Percentiles rank a stretch among this genome's conserved stretches.
phyloP scores from a whole-genome alignment of 2,797 vertebrate species.

The Lates japonicus region DNA sequence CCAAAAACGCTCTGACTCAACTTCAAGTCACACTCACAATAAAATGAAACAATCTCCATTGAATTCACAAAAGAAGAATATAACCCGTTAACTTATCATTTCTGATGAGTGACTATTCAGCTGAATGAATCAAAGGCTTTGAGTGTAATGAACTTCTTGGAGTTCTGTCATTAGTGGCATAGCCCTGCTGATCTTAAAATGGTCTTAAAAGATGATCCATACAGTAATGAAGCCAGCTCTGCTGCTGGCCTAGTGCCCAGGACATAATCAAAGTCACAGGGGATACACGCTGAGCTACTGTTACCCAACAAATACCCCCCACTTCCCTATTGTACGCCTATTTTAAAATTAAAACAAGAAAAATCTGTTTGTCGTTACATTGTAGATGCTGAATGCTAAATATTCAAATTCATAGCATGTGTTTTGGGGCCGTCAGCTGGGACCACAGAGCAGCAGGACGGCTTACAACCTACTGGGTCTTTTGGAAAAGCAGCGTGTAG shows the following conservation, averaged over 20 bases:
- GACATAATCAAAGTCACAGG: constrained; percentile 82
- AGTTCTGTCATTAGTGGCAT: constrained; percentile 76
- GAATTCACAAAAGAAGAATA: background rate
- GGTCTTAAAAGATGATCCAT: constrained; percentile 90
- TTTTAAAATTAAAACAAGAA: constrained; percentile 32
- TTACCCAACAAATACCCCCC: constrained; percentile 52
- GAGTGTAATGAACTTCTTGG: constrained; percentile 83
- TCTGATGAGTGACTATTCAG: constrained; percentile 37
- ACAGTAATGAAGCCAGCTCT: constrained; percentile 86
- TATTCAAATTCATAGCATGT: constrained; percentile 76
- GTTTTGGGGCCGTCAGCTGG: constrained; percentile 60
- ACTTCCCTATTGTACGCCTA: constrained; percentile 16
- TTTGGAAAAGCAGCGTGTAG: constrained; percentile 65
- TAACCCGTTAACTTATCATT: constrained; percentile 3
- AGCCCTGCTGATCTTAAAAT: constrained; percentile 86
- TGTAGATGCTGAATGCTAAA: constrained; percentile 46
- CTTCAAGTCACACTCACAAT: constrained; percentile 61
- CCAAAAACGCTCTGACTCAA: constrained; percentile 53
- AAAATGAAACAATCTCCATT: constrained; percentile 48
- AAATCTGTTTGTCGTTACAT: constrained; percentile 64
- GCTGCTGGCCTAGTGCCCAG: constrained; percentile 79
- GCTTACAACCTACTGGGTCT: constrained; percentile 62
- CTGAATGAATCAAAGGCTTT: constrained; percentile 73
- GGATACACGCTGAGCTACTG: constrained; percentile 61
- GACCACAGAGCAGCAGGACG: constrained; percentile 66